Evolutionary conservation across 2,113 vertebrate genomes (phyloP).

Genomic region (Lepus timidus): DNA sequence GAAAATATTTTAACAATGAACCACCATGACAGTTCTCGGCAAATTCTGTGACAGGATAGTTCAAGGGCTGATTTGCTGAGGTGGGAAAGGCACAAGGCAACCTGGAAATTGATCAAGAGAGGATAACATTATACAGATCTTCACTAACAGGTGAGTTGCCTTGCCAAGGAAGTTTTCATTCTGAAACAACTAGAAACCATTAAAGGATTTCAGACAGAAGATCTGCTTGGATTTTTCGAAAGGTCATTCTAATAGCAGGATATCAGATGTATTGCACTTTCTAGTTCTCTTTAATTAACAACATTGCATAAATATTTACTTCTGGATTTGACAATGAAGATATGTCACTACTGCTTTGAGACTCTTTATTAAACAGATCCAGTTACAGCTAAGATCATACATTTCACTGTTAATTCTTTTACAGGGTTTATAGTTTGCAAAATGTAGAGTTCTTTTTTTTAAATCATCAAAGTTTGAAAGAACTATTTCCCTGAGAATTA

Average conservation of each 20-base stretch:
- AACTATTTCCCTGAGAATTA: not conserved
- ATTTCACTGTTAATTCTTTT: not conserved
- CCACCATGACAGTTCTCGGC: too few species aligned
- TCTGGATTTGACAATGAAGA: not conserved
- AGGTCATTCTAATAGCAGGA: not conserved
- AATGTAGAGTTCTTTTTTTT: not conserved
- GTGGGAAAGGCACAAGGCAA: not conserved
- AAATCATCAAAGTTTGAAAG: not conserved
- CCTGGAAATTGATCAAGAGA: not conserved
- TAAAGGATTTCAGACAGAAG: not conserved
- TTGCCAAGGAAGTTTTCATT: not conserved
- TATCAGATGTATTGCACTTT: not conserved
- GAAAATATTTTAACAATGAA: not conserved
- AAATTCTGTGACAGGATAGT: not conserved
- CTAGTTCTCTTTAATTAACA: not conserved
- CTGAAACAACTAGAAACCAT: not conserved
- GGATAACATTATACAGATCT: not conserved
- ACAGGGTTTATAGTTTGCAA: not conserved
- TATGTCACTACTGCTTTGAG: not conserved
- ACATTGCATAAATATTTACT: not conserved
- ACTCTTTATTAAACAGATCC: not conserved
- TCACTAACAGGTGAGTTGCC: rapidly evolving
- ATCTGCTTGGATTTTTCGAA: not conserved
- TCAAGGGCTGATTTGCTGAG: not conserved
- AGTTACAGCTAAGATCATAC: not conserved